Base-by-base conservation (phyloP, 2,113 vertebrate genomes). In the Callionymus lyra region DNA sequence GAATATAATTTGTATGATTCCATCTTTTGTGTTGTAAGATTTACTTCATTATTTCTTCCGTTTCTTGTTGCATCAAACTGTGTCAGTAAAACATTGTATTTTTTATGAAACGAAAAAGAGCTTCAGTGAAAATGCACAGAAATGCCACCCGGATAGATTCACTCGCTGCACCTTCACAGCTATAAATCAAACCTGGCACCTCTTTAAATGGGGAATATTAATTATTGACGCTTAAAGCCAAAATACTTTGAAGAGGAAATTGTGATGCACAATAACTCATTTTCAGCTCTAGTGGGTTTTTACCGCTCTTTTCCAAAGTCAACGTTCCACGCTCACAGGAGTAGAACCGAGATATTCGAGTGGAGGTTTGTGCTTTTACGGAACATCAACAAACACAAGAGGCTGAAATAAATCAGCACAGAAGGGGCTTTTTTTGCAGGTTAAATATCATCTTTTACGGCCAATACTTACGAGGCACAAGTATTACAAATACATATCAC, bases 131-230 rank as follows among this genome's bases (percentile, higher is more conserved):
- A n/a, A n/a, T n/a, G n/a, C 21, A 38, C 19, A 63, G 12, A 32
- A 31, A 50, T 45, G 35, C 61, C 63, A 61, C 70, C 64, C 41
- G 31, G 35, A 34, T 41, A 45, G 50, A 63, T 68, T 76, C 68
- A 67, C 68, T 63, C 44, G 12, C 50, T 47, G 54, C 49, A 43
- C 62, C 43, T 48, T 49, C 27, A 9, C 46, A 46, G 57, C 72
- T 70, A 81, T 84, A 84, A 84, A 84, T 84, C 77, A 82, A 76
- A 79, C 72, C 72, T 77, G 77, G 68, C 74, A 38, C 62, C n/a
- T 69, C 76, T 77, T 82, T 81, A 82, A 84, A 84, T 84, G 72
- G 77, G 74, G 72, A 74, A 81, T 27, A 81, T 82, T 78, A 82
- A 84, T 84, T 82, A 84, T 84, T 84, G 82, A 84, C 72, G 78